These are phyloP conservation scores for Atrina japonica DNA, from an alignment of 2,888 invertebrate genomes.

Conservation along the genomic window DNA sequence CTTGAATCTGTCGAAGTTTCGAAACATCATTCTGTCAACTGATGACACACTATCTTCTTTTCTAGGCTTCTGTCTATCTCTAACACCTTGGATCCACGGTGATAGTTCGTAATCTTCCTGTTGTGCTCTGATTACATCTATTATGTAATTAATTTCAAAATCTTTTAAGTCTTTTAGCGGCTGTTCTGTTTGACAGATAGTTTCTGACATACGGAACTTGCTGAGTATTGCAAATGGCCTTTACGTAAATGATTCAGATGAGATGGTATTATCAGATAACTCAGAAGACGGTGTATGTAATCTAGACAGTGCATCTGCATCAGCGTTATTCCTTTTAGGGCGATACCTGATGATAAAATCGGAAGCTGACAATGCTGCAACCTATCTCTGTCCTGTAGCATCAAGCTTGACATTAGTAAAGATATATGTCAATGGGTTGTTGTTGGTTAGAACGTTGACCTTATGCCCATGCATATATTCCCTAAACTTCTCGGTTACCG, in stretches of 20 bases:
- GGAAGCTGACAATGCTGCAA: slow-evolving; percentile 39
- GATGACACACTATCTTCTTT: too few relatives aligned
- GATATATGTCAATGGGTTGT: too few relatives aligned
- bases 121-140: slow-evolving; percentile 22
- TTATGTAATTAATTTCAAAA: background rate
- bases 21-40: too few relatives aligned
- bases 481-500: slow-evolving; percentile 43
- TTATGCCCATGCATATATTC: slow-evolving; percentile 42
- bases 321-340: slow-evolving; percentile 44
- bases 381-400: slow-evolving; percentile 51
- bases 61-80: too few relatives aligned
- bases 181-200: background rate
- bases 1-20: slow-evolving; percentile 20
- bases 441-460: slow-evolving; percentile 50
- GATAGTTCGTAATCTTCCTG: slow-evolving; percentile 15
- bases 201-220: background rate
- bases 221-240: slow-evolving; percentile 10
- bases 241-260: slow-evolving; percentile 20
- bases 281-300: slow-evolving; percentile 10
- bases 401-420: too few relatives aligned
- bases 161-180: too few relatives aligned
- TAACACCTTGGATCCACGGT: too few relatives aligned
- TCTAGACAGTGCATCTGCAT: slow-evolving; percentile 56
- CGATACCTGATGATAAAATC: slow-evolving; percentile 47
- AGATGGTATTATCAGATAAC: slow-evolving; percentile 1